Evolutionary conservation across 2,888 invertebrate species (phyloP).

Genomic region (Pristionchus maxplancki): DNA sequence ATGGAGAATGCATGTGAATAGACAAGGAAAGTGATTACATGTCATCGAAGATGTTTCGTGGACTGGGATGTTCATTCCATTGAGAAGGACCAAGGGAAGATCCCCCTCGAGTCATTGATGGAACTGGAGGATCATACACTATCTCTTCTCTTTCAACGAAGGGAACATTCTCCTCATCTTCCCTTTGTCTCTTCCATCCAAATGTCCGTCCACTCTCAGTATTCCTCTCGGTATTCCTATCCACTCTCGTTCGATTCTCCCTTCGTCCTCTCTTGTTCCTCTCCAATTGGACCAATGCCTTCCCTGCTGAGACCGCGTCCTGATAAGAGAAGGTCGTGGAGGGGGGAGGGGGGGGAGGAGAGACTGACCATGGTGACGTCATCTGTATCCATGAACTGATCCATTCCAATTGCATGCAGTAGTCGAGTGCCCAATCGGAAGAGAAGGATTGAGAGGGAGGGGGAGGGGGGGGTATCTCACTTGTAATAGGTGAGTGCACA

Average conservation of each 20-base stretch:
- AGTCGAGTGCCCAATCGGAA: slow-evolving; percentile 90
- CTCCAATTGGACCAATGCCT: slow-evolving; percentile 65
- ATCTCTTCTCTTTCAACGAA: slow-evolving; percentile 47
- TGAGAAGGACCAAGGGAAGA: slow-evolving; percentile 33
- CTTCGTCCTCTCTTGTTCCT: slow-evolving; percentile 61
- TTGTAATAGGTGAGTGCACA: slow-evolving; percentile 87
- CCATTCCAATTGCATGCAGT: slow-evolving; percentile 92
- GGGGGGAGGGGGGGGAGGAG: neutral
- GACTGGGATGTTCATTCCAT: slow-evolving; percentile 61
- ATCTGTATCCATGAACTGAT: slow-evolving; percentile 91
- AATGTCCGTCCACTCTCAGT: neutral
- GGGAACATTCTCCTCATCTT: slow-evolving; percentile 13
- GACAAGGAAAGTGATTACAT: slow-evolving; percentile 55
- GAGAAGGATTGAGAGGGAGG: neutral
- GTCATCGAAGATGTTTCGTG: slow-evolving; percentile 65
- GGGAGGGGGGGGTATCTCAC: slow-evolving; percentile 57
- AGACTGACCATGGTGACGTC: slow-evolving; percentile 84
- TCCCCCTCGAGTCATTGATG: slow-evolving; percentile 39
- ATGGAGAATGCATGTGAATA: slow-evolving; percentile 1
- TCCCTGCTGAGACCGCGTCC: slow-evolving; percentile 65
- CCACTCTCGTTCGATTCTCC: slow-evolving; percentile 50
- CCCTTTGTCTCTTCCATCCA: slow-evolving; percentile 30
- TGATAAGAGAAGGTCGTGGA: slow-evolving; percentile 46
- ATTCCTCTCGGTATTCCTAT: slow-evolving; percentile 15
- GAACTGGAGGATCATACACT: neutral